phyloP scores from a whole-genome alignment of 2,113 vertebrate species.

The Charina bottae region DNA sequence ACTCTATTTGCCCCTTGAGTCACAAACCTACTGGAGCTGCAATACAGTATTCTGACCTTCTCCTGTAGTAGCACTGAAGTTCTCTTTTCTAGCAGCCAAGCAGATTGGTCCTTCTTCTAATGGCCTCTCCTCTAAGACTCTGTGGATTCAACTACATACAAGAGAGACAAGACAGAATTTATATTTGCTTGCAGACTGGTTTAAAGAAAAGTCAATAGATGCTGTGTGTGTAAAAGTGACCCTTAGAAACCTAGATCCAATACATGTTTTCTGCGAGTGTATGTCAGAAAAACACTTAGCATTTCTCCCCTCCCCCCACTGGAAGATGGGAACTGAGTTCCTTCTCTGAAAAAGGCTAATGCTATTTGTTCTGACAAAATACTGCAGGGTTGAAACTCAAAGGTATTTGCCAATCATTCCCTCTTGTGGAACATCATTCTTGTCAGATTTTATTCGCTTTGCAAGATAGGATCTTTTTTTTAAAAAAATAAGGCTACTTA shows the following conservation, averaged over 20 bases:
- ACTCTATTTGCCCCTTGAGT: background rate
- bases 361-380: slow-evolving; percentile 50
- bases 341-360: background rate
- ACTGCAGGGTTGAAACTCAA: slow-evolving; percentile 47
- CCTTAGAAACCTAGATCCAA: slow-evolving; percentile 11
- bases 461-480: slow-evolving; percentile 66
- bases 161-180: background rate
- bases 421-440: slow-evolving; percentile 59
- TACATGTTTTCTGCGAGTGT: background rate
- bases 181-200: background rate
- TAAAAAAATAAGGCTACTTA: slow-evolving; percentile 57
- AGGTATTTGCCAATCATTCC: slow-evolving; percentile 50
- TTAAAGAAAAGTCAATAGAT: background rate
- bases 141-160: no score
- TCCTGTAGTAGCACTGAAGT: background rate
- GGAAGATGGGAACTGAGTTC: background rate
- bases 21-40: background rate
- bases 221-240: background rate
- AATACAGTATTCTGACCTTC: background rate
- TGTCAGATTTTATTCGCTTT: slow-evolving; percentile 62
- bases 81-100: no score
- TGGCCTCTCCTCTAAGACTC: background rate
- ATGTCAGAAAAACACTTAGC: background rate
- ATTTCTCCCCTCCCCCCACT: background rate
- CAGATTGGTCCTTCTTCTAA: background rate